These are phyloP conservation scores for Dendrocopos noguchii DNA, from an alignment of 2,113 vertebrate species.

Conservation along the genomic window DNA sequence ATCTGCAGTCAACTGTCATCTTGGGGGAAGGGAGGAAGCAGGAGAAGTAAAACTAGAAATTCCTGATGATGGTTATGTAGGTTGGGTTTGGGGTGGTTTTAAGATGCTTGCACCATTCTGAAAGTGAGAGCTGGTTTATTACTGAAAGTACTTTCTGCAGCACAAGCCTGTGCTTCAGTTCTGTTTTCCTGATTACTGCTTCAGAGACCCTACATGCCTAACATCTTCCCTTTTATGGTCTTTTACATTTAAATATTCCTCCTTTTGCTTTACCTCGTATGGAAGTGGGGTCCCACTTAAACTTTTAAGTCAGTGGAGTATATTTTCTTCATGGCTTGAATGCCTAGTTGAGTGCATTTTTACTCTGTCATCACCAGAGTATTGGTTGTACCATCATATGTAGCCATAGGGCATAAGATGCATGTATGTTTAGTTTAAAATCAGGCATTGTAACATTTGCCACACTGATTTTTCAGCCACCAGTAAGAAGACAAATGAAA, in stretches of 20 bases:
- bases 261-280: background rate
- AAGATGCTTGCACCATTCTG: rapidly evolving
- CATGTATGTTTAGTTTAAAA: rapidly evolving
- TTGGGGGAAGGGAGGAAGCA: background rate
- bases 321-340: background rate
- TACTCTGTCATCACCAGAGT: background rate
- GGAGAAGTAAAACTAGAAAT: background rate
- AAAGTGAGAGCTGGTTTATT: background rate
- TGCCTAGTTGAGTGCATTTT: background rate
- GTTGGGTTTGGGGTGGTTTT: background rate
- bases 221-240: background rate
- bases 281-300: background rate
- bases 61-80: background rate
- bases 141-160: background rate
- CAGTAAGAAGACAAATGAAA: constrained; percentile 92
- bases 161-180: background rate
- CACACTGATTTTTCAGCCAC: constrained; percentile 78
- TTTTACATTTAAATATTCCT: background rate
- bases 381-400: background rate
- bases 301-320: background rate
- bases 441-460: background rate
- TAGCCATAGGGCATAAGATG: background rate
- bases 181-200: background rate
- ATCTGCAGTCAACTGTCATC: background rate
- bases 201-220: background rate